Base-by-base conservation (phyloP, 1,140 invertebrate genomes). In the Bombus breviceps region DNA sequence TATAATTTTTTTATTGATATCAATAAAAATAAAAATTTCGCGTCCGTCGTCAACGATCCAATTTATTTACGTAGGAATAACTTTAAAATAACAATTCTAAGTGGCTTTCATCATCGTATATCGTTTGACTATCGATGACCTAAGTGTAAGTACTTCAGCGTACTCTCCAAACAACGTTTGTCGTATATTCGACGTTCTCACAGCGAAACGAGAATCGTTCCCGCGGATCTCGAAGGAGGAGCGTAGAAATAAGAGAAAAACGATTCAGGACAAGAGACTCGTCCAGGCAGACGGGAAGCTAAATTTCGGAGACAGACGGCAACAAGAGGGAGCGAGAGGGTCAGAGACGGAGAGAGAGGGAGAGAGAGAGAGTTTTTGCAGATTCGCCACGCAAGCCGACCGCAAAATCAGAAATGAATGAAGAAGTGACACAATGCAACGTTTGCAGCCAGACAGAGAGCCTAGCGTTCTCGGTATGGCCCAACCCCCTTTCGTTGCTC, bases 381-480 rank as follows among this genome's bases (percentile, higher is more conserved):
- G 89, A 93, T 95, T 95, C 91, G 94, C 92, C 92, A 94, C 93
- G 94, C 94, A 95, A 94, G 93, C 93, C 93, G 89, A 94, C 94
- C 94, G 93, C 94, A 95, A 95, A 94, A 94, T 95, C 94, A 93
- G 93, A 88, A 89, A 93, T 94, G 94, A 95, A 95, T 93, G 93
- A 94, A 93, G 89, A 94, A 94, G 91, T 94, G 93, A 94, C 94
- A 95, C 94, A 95, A 95, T 94, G 92, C 93, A 91, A 85, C 88
- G 88, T 75, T 87, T 68, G 88, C 85, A 81, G 89, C 39, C 81
- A 69, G 47, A 77, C 84, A 59, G 64, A 77, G 81, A 85, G 81
- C 66, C 75, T 73, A 68, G 73, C 89, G 73, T 88, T 82, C 71
- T 69, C 47, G 83, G 85, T 88, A 81, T 69, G 89, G 90, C 79